These are phyloP conservation scores for Galagoides demidoff DNA, from an alignment of 2,797 vertebrate genomes.

Conservation along the genomic window DNA sequence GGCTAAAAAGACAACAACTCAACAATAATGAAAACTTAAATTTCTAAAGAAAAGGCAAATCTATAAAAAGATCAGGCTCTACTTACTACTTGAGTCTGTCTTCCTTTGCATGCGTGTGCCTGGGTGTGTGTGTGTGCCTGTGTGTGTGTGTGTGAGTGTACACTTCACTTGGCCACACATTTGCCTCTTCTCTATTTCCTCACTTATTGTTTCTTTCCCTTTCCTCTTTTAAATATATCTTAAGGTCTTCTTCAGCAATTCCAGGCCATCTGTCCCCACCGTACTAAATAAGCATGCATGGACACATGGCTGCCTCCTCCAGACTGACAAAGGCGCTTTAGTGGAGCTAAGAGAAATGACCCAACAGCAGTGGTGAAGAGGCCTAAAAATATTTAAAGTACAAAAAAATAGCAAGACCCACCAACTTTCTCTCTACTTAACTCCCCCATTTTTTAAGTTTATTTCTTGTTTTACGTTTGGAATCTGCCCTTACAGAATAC, in stretches of 20 bases:
- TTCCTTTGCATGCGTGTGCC: not conserved
- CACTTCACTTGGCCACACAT: constrained; percentile 60
- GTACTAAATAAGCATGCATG: constrained; percentile 60
- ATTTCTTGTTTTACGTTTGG: constrained; percentile 73
- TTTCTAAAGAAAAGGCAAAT: constrained; percentile 4
- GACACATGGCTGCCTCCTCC: constrained; percentile 65
- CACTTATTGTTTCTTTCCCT: constrained; percentile 64
- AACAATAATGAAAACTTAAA: constrained; percentile 28
- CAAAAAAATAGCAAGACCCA: constrained; percentile 69
- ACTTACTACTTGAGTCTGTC: not conserved
- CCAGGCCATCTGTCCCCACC: constrained; percentile 67
- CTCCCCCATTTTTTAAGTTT: constrained; percentile 69
- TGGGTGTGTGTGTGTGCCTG: not conserved
- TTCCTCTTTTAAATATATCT: constrained; percentile 72
- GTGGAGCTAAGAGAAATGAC: constrained; percentile 60
- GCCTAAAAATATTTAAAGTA: constrained; percentile 80
- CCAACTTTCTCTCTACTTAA: constrained; percentile 73
- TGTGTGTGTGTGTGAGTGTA: not conserved
- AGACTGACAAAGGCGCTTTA: constrained; percentile 52
- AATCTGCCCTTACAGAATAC: constrained; percentile 72
- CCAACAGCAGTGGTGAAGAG: constrained; percentile 62
- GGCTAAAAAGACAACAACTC: not conserved
- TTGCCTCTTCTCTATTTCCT: constrained; percentile 72
- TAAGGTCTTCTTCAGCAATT: constrained; percentile 72
- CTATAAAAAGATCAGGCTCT: constrained; percentile 36